Conservation (phyloP, 2,797 vertebrate genomes). For the Myotis vivesi region DNA sequence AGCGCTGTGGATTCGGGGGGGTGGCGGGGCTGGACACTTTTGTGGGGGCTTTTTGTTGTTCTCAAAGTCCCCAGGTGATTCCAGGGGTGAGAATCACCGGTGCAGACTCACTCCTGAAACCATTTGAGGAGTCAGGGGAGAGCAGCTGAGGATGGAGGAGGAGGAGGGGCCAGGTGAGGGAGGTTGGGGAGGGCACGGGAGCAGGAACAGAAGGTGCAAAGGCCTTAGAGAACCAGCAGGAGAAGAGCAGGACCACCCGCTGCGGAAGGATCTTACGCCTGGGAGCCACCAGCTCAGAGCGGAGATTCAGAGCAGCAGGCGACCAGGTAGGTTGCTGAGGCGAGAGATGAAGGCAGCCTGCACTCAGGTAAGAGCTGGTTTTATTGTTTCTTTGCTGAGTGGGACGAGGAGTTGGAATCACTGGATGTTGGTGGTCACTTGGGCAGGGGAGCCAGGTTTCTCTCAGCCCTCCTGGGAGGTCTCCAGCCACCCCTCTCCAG, state of each 20-base stretch:
- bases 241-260: fast-evolving
- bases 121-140: neutral
- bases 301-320: neutral
- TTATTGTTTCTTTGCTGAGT: neutral
- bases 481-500: neutral
- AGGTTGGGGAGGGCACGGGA: neutral
- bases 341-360: neutral
- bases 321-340: neutral
- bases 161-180: neutral
- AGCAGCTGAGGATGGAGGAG: neutral
- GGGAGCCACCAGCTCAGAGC: fast-evolving
- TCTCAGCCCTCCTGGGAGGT: neutral
- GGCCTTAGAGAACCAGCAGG: neutral
- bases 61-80: neutral
- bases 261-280: fast-evolving
- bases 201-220: neutral
- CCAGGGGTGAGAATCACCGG: neutral
- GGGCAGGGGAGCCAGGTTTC: neutral
- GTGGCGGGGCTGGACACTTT: neutral
- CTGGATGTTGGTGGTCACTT: neutral
- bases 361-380: neutral
- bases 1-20: neutral
- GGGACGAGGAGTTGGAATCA: neutral
- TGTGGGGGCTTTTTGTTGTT: neutral
- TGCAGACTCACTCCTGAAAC: neutral